phyloP scores from a whole-genome alignment of 2,888 invertebrate genomes.

The Oligia latruncula region DNA sequence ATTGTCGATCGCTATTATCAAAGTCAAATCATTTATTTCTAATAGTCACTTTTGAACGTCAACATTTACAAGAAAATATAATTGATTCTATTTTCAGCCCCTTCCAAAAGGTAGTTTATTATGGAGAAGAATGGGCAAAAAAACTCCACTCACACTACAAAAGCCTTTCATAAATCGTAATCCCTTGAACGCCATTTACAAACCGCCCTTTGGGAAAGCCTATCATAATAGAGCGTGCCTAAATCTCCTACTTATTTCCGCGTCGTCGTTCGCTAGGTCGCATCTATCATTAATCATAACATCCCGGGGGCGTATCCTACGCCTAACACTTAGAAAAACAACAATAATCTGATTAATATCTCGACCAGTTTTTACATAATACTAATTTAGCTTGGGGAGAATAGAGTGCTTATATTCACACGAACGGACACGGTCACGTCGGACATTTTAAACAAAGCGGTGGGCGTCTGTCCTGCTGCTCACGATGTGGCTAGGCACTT shows the following conservation, averaged over 20 bases:
- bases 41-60: not conserved
- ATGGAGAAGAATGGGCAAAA: not conserved
- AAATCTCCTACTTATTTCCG: not conserved
- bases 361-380: not conserved
- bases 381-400: constrained; percentile 2
- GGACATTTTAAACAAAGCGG: constrained; percentile 30
- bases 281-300: constrained; percentile 23
- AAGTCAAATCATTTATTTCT: not conserved
- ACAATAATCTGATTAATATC: constrained; percentile 29
- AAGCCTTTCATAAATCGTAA: not conserved
- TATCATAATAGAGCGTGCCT: not conserved
- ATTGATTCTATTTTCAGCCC: not conserved
- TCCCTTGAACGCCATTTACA: constrained; percentile 6
- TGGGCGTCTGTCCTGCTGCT: constrained; percentile 11
- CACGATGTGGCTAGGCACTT: constrained; percentile 1
- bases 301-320: constrained; percentile 2
- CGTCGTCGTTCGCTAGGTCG: no score
- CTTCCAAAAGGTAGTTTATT: not conserved
- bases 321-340: constrained; percentile 33
- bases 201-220: constrained; percentile 4
- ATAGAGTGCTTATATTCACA: not conserved
- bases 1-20: not conserved
- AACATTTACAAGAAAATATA: not conserved
- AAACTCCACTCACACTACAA: not conserved
- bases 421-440: constrained; percentile 1